Conservation (phyloP, 2,888 invertebrate genomes). For the Megamerina dolium region DNA sequence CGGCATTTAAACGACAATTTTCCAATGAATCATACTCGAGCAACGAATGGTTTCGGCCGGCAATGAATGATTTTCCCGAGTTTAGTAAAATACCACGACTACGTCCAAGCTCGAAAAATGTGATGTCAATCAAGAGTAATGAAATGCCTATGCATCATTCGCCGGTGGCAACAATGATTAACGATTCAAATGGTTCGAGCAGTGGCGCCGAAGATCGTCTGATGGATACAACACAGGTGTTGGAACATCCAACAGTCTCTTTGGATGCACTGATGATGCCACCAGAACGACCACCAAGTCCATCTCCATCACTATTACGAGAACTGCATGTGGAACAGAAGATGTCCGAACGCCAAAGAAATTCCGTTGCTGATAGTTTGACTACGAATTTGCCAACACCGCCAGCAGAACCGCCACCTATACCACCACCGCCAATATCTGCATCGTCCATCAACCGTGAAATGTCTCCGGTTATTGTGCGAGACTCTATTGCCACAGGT, state of each 20-base stretch:
- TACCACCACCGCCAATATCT: slow-evolving; percentile 14
- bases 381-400: slow-evolving; percentile 25
- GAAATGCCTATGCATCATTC: slow-evolving; percentile 40
- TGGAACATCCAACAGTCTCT: slow-evolving; percentile 19
- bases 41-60: slow-evolving; percentile 45
- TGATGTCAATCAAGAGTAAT: slow-evolving; percentile 46
- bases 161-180: slow-evolving; percentile 45
- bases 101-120: slow-evolving; percentile 46
- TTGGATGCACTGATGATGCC: slow-evolving; percentile 12
- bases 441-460: slow-evolving; percentile 24
- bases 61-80: slow-evolving; percentile 38
- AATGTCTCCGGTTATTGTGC: slow-evolving; percentile 44
- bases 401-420: slow-evolving; percentile 30
- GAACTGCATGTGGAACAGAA: slow-evolving; percentile 23
- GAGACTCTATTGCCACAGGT: slow-evolving; percentile 42
- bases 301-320: slow-evolving; percentile 25
- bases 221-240: slow-evolving; percentile 15
- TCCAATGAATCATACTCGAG: slow-evolving; percentile 39
- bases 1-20: slow-evolving; percentile 24
- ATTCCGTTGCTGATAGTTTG: slow-evolving; percentile 11
- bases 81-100: slow-evolving; percentile 46
- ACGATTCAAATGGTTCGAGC: slow-evolving; percentile 45
- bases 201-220: slow-evolving; percentile 43
- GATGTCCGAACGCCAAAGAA: slow-evolving; percentile 26
- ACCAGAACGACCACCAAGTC: slow-evolving; percentile 30